phyloP scores from a whole-genome alignment of 2,888 invertebrate species.

The Palloptera scutellata region DNA sequence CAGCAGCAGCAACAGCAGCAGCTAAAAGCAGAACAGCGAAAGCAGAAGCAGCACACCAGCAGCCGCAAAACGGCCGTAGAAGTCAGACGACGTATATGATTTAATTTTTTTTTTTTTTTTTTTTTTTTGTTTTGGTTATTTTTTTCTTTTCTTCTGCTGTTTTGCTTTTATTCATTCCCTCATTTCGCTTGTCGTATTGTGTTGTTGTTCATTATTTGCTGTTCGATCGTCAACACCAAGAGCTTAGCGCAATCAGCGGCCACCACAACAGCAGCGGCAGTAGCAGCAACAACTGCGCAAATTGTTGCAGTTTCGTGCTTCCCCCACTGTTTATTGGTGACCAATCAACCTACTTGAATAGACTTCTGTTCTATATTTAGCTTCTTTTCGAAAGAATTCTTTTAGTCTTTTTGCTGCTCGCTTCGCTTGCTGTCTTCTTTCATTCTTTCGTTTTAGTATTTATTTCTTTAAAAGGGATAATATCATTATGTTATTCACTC shows the following conservation, averaged over 20 bases:
- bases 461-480: conserved; percentile 46
- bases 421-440: conserved; percentile 22
- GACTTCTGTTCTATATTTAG: conserved; percentile 27
- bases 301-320: conserved; percentile 16
- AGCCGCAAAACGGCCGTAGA: not conserved
- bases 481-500: conserved; percentile 10
- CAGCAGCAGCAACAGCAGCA: not conserved
- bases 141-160: not conserved
- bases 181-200: not conserved
- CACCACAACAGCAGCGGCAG: not conserved
- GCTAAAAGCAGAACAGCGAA: not conserved
- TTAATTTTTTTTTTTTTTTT: too few species aligned
- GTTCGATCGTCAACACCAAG: not conserved
- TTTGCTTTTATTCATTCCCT: not conserved
- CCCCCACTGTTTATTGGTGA: conserved; percentile 43
- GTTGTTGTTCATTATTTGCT: not conserved
- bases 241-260: not conserved
- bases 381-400: conserved; percentile 20
- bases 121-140: not conserved
- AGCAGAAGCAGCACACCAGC: not conserved
- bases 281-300: conserved; percentile 21
- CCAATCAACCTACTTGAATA: conserved; percentile 56
- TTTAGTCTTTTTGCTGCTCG: conserved; percentile 8
- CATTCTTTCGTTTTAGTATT: conserved; percentile 38
- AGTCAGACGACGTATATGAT: too few species aligned